Base-by-base conservation (phyloP, 2,888 invertebrate species). In the Cotesia congregata region DNA sequence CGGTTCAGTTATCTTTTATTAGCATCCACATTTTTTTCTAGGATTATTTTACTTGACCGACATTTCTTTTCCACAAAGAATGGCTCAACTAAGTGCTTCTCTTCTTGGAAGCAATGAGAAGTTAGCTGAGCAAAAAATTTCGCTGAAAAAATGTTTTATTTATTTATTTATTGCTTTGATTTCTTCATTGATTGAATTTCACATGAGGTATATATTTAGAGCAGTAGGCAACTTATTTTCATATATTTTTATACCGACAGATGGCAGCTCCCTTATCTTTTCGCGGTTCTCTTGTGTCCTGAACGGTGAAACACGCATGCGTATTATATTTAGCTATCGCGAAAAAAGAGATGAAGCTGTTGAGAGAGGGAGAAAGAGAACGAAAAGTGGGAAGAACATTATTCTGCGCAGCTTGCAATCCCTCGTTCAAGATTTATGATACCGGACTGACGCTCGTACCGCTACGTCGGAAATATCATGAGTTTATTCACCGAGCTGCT, bases 201-300 rank as follows among this genome's bases (percentile, higher is more conserved):
- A 61, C 38, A 62, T 60, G 65, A 70, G 67, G 70, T 59, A 17
- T 79, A 75, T 79, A 79, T 79, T 80, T 76, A 79, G 79, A 83
- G 78, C 82, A 79, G 68, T 6, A 30, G 65, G 76, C 78, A 80
- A 76, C 39, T 39, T 12, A 17, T 50, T 41, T 83, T 80, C 67
- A 82, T 80, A 85, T 84, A 83, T 87, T 86, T 86, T 85, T 82
- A 81, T 83, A 78, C 87, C 89, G 84, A 88, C 84, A 89, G 89
- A 89, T 89, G 89, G 89, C 89, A 85, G 88, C 87, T 87, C 85
- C 83, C 86, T 88, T 88, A 88, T 88, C 88, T 85, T 85, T 85
- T 83, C 82, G 79, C 83, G 83, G 82, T 79, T 75, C 74, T 78
- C 77, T 80, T 61, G 72, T 67, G 50, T 62, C 75, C 73, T 67